phyloP scores from a whole-genome alignment of 2,888 invertebrate genomes.

The Cephus sareptanus region DNA sequence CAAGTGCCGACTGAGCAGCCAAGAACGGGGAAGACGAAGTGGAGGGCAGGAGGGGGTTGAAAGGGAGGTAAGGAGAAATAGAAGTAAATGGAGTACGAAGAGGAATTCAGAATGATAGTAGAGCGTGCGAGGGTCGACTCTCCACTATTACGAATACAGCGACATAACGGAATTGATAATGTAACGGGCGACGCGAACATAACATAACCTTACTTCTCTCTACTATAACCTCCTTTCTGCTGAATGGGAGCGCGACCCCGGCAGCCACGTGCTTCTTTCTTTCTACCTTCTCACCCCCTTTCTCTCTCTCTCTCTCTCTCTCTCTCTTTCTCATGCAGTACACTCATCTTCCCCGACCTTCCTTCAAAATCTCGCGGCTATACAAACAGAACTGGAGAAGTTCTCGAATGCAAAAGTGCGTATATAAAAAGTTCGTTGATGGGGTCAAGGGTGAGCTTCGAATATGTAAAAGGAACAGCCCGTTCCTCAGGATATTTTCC shows the following conservation, averaged over 20 bases:
- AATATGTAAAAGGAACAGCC: background rate
- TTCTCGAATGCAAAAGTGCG: background rate
- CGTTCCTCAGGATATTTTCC: too few species aligned
- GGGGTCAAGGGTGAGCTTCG: background rate
- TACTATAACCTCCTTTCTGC: slow-evolving; percentile 51
- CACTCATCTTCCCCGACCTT: background rate
- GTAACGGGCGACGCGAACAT: slow-evolving; percentile 58
- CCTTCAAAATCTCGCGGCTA: background rate
- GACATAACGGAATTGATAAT: slow-evolving; percentile 65
- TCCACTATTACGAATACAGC: slow-evolving; percentile 61
- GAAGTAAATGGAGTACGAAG: slow-evolving; percentile 27
- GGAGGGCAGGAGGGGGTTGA: slow-evolving; percentile 24
- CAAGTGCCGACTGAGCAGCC: background rate
- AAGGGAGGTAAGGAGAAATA: slow-evolving; percentile 33
- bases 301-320: too few species aligned
- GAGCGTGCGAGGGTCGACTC: slow-evolving; percentile 22
- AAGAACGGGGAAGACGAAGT: slow-evolving; percentile 15
- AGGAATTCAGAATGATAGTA: slow-evolving; percentile 53
- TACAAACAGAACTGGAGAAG: background rate
- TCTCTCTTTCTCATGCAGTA: background rate
- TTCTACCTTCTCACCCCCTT: background rate
- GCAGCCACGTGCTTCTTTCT: slow-evolving; percentile 30
- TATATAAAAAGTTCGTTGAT: too few species aligned
- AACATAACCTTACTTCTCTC: slow-evolving; percentile 37
- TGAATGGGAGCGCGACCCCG: slow-evolving; percentile 55